Evolutionary conservation across 1,140 invertebrate genomes (phyloP).

Genomic region (Trachymyrmex cornetzi): DNA sequence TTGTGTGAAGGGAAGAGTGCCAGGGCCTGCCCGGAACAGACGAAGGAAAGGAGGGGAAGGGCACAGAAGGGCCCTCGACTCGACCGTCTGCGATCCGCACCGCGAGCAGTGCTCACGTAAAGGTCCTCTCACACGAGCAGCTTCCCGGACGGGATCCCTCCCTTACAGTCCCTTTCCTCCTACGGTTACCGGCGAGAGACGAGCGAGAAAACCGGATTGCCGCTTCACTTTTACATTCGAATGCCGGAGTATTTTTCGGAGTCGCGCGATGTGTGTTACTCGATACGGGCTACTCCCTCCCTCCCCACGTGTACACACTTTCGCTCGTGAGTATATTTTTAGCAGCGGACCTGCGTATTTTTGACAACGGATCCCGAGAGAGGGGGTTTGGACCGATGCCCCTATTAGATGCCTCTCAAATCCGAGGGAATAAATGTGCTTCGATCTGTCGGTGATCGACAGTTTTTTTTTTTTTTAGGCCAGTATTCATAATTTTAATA

Average conservation of each 20-base stretch:
- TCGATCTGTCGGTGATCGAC: neutral
- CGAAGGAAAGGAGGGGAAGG: neutral
- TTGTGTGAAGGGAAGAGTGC: slow-evolving; percentile 67
- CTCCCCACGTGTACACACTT: neutral
- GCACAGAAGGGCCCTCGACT: slow-evolving; percentile 67
- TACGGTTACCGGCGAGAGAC: neutral
- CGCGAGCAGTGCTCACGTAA: slow-evolving; percentile 37
- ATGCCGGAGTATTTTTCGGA: slow-evolving; percentile 42
- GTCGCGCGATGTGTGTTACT: slow-evolving; percentile 51
- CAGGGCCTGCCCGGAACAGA: slow-evolving; percentile 49
- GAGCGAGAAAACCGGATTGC: slow-evolving; percentile 51
- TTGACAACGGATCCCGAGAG: slow-evolving; percentile 41
- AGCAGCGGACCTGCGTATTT: slow-evolving; percentile 47
- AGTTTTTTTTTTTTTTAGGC: too few species aligned
- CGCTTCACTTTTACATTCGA: slow-evolving; percentile 43
- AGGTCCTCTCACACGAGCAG: slow-evolving; percentile 62
- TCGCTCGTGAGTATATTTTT: slow-evolving; percentile 49
- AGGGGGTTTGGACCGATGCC: slow-evolving; percentile 27
- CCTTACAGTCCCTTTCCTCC: too few species aligned
- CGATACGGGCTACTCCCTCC: slow-evolving; percentile 9
- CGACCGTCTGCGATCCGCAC: slow-evolving; percentile 60
- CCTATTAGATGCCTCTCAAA: slow-evolving; percentile 30
- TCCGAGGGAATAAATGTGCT: slow-evolving; percentile 16
- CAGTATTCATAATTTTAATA: too few species aligned
- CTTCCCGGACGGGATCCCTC: slow-evolving; percentile 24